These are phyloP conservation scores for Heteromyza rotundicornis DNA, from an alignment of 2,888 invertebrate species.

Conservation along the genomic window DNA sequence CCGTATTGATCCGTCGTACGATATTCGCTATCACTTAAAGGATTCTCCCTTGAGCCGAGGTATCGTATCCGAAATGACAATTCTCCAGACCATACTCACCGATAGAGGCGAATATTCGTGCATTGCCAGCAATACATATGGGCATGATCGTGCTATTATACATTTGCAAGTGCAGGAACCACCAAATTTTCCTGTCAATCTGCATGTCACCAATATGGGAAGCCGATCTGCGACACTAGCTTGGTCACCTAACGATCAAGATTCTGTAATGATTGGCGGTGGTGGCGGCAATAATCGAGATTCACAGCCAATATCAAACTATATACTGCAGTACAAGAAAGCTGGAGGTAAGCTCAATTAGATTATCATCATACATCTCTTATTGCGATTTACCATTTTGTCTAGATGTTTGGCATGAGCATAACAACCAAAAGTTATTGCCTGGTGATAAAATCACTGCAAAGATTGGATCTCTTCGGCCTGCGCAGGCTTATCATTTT, in stretches of 20 bases:
- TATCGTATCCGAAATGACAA: constrained; percentile 66
- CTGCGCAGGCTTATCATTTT: constrained; percentile 69
- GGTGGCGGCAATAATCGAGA: constrained; percentile 54
- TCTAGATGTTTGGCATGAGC: constrained; percentile 67
- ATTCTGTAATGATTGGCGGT: constrained; percentile 46
- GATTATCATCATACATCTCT: background rate
- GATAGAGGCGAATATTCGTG: constrained; percentile 70
- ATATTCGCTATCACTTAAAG: constrained; percentile 62
- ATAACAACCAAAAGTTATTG: constrained; percentile 66
- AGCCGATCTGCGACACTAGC: constrained; percentile 67
- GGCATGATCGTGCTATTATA: constrained; percentile 65
- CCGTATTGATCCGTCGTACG: constrained; percentile 64
- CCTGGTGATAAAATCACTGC: constrained; percentile 66
- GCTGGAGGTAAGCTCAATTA: constrained; percentile 62
- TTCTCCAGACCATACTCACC: constrained; percentile 65
- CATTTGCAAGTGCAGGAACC: constrained; percentile 66
- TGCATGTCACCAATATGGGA: constrained; percentile 66
- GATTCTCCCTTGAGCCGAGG: constrained; percentile 61
- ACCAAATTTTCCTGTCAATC: constrained; percentile 69
- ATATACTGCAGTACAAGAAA: constrained; percentile 69
- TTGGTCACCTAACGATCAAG: constrained; percentile 66
- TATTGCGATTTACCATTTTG: constrained; percentile 13
- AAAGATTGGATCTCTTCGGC: constrained; percentile 66
- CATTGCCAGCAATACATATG: constrained; percentile 69
- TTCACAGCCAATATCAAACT: constrained; percentile 66